Evolutionary conservation across 1,140 invertebrate genomes (phyloP).

Genomic region (Bombus breviceps): DNA sequence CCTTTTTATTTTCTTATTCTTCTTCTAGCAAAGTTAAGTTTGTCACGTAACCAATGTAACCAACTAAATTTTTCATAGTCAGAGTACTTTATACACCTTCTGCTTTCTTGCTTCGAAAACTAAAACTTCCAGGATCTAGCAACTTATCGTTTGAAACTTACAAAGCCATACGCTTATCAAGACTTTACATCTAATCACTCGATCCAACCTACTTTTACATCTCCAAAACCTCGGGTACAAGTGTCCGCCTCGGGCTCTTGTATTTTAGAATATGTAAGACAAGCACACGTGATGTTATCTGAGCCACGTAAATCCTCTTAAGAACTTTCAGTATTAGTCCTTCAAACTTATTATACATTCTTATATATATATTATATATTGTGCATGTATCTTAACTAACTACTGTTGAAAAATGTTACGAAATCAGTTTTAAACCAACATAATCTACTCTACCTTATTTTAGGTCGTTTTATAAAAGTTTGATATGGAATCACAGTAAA

Average conservation of each 20-base stretch:
- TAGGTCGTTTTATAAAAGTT: background rate
- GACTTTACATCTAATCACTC: slow-evolving; percentile 2
- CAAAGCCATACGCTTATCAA: background rate
- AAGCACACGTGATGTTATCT: background rate
- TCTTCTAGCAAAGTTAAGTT: too few species aligned
- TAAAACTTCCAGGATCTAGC: too few species aligned
- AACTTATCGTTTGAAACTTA: too few species aligned
- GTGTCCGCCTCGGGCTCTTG: background rate
- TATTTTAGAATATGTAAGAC: background rate
- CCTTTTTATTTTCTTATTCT: background rate
- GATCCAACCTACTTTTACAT: slow-evolving; percentile 7
- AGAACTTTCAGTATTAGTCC: background rate
- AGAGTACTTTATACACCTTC: background rate
- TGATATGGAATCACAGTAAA: too few species aligned
- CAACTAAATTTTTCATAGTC: background rate
- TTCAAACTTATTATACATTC: background rate
- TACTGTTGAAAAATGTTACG: background rate
- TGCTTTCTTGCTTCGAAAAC: too few species aligned
- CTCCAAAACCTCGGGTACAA: background rate
- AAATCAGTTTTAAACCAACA: background rate
- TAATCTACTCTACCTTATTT: too few species aligned
- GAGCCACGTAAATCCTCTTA: background rate
- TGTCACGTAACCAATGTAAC: too few species aligned
- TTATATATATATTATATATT: background rate
- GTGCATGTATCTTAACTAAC: background rate